Evolutionary conservation across 2,888 invertebrate species (phyloP).

Genomic region (Tiliacea aurago): DNA sequence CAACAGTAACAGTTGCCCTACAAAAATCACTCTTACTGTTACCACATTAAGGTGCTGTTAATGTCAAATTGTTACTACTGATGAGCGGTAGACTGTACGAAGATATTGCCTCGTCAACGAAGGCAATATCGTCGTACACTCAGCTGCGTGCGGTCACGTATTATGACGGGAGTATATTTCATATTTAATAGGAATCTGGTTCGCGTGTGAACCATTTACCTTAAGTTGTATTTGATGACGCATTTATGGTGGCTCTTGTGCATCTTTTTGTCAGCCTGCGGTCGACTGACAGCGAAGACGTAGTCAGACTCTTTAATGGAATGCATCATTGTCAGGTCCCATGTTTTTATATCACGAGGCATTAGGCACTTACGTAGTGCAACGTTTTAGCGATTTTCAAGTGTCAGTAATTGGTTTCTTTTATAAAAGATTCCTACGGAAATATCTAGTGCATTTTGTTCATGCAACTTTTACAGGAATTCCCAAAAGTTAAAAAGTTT

Average conservation of each 20-base stretch:
- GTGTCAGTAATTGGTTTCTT: background rate
- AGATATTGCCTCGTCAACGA: slow-evolving; percentile 11
- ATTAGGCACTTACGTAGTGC: background rate
- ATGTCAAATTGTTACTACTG: background rate
- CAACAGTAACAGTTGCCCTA: too few relatives aligned
- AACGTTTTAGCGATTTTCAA: background rate
- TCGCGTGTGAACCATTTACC: slow-evolving; percentile 27
- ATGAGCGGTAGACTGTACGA: background rate
- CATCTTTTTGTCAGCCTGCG: background rate
- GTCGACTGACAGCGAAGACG: background rate
- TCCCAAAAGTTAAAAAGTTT: too few relatives aligned
- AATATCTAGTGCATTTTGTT: background rate
- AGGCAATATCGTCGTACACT: too few relatives aligned
- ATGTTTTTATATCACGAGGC: background rate
- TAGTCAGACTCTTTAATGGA: background rate
- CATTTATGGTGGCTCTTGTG: background rate
- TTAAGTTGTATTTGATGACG: slow-evolving; percentile 10
- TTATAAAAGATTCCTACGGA: background rate
- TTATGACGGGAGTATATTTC: slow-evolving; percentile 4
- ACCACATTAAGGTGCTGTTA: background rate
- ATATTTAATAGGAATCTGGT: slow-evolving; percentile 19
- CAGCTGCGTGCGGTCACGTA: slow-evolving; percentile 40
- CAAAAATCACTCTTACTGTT: background rate
- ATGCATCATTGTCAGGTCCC: background rate
- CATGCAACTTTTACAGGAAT: background rate